These are phyloP conservation scores for Clamator glandarius DNA, from an alignment of 2,797 vertebrate genomes.

Conservation along the genomic window DNA sequence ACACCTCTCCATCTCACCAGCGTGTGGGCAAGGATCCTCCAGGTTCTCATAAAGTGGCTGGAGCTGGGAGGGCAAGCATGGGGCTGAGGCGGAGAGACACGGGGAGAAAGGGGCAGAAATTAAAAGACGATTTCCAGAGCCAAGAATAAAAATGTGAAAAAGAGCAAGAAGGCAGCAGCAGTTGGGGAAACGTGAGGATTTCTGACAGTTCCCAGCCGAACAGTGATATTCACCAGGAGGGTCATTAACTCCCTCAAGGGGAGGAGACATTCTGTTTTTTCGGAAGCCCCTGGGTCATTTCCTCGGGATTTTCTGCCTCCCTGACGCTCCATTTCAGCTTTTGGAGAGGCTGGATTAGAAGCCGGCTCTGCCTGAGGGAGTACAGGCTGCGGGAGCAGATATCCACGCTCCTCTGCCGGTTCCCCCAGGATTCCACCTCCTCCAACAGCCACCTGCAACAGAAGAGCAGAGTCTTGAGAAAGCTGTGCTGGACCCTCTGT, in stretches of 20 bases:
- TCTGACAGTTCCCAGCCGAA: slow-evolving; percentile 15
- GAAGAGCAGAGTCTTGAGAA: not conserved
- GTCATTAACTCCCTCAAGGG: not conserved
- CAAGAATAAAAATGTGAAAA: not conserved
- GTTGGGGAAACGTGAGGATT: not conserved
- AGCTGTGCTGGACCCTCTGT: not conserved
- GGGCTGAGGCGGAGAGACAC: not conserved
- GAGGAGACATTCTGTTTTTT: not conserved
- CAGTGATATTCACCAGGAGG: slow-evolving; percentile 12
- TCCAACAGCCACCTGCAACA: not conserved
- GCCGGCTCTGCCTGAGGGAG: accelerated
- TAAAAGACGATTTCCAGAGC: slow-evolving; percentile 53
- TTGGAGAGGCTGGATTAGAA: accelerated
- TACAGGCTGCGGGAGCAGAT: not conserved
- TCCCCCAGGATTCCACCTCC: too few species aligned
- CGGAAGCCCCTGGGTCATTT: not conserved
- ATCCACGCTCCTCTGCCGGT: accelerated
- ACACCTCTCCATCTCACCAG: not conserved
- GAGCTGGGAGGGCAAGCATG: not conserved
- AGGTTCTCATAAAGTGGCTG: not conserved
- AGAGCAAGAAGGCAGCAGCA: not conserved
- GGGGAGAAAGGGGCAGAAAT: not conserved
- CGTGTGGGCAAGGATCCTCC: not conserved
- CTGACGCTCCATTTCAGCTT: not conserved
- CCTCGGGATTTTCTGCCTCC: not conserved